A percentile compares a stretch with the other conserved stretches of the same genome.
phyloP scores from a whole-genome alignment of 2,113 vertebrate genomes.

The Narcine bancroftii region DNA sequence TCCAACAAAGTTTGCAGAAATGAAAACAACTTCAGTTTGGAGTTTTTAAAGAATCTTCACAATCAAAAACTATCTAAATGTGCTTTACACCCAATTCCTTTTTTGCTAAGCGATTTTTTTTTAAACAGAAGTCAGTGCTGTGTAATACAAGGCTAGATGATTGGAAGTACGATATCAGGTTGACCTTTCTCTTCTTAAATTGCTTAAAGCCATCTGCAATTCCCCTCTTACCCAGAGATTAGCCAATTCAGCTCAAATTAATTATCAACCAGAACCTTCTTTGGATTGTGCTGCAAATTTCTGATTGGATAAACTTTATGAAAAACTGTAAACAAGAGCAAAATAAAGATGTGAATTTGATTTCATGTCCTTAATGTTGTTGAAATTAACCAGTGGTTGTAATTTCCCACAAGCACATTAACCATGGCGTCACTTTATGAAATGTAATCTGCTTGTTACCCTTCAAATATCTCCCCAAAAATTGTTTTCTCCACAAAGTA shows the following conservation, averaged over 20 bases:
- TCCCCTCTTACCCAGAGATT: not conserved
- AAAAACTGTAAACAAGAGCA: too few relatives aligned
- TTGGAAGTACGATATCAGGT: not conserved
- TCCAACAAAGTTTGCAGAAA: too few relatives aligned
- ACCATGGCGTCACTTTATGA: not conserved
- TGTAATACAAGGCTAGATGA: not conserved
- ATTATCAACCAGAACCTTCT: not conserved
- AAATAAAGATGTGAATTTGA: not conserved
- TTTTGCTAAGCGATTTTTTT: not conserved
- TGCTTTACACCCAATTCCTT: not conserved
- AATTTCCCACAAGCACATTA: not conserved
- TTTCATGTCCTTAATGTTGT: not conserved
- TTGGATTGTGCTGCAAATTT: not conserved
- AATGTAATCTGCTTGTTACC: not conserved
- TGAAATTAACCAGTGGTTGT: not conserved
- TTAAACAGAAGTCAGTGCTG: not conserved
- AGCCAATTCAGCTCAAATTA: not conserved
- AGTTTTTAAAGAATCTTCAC: not conserved
- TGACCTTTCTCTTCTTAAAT: not conserved
- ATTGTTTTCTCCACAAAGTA: not conserved
- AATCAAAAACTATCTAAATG: not conserved
- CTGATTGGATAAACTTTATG: not conserved
- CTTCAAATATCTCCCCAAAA: not conserved
- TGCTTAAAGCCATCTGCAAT: too few relatives aligned
- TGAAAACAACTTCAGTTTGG: not conserved